Evolutionary conservation across 2,797 vertebrate genomes (phyloP).

Genomic region (Cryptoblepharus egeriae): DNA sequence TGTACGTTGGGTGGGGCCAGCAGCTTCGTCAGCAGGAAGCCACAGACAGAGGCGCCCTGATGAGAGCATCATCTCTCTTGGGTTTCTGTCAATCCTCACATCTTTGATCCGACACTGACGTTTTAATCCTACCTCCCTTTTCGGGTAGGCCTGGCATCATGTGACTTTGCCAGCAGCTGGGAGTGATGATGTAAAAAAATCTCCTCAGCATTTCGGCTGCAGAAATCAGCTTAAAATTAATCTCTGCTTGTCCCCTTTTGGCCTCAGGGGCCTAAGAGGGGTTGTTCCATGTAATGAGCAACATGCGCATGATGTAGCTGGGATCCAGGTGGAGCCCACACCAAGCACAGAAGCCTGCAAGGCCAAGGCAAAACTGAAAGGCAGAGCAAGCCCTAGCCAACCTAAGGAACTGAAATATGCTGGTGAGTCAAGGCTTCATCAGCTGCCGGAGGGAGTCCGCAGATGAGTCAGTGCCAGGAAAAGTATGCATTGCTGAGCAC

Average conservation of each 20-base stretch:
- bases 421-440: not conserved
- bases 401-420: accelerated
- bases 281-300: not conserved
- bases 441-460: not conserved
- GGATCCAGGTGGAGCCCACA: not conserved
- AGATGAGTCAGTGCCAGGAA: not conserved
- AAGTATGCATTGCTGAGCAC: not conserved
- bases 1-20: not conserved
- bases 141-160: not conserved
- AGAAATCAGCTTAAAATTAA: conserved; percentile 65
- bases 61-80: not conserved
- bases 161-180: not conserved
- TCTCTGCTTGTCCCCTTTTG: conserved; percentile 31
- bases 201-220: conserved; percentile 21
- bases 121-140: not conserved
- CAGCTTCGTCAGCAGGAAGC: not conserved
- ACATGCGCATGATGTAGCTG: not conserved
- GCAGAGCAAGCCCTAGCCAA: accelerated
- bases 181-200: not conserved
- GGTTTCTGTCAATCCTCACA: not conserved
- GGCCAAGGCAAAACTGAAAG: not conserved
- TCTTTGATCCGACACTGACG: not conserved
- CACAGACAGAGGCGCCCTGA: not conserved
- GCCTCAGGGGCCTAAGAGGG: not conserved
- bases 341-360: not conserved